phyloP scores from a whole-genome alignment of 92 coral and sea anemone genomes.

The Actinostola sp. region DNA sequence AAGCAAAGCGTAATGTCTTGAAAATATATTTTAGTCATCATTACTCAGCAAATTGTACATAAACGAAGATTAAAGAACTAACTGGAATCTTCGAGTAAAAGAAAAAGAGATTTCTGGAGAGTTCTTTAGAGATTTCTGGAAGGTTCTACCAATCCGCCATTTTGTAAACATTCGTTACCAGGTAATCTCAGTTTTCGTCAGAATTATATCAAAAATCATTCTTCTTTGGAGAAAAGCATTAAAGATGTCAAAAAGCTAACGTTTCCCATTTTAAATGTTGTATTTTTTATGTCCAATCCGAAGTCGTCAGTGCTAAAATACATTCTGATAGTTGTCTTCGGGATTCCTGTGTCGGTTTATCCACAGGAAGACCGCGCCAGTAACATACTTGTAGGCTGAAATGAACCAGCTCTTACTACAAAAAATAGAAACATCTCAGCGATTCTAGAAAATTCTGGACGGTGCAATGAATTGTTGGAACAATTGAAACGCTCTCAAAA shows the following conservation, averaged over 20 bases:
- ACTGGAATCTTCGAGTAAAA: slow-evolving; percentile 2
- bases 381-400: neutral
- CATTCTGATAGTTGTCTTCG: neutral
- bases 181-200: neutral
- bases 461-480: no score
- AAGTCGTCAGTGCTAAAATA: no score
- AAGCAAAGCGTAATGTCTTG: slow-evolving; percentile 5
- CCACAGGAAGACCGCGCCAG: neutral
- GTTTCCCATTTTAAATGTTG: neutral
- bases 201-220: neutral
- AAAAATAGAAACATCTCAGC: neutral
- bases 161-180: slow-evolving; percentile 27
- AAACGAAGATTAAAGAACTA: neutral
- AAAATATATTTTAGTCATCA: neutral
- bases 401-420: no score
- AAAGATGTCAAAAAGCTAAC: no score
- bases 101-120: neutral
- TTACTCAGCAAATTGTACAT: slow-evolving; percentile 19
- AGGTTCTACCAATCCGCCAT: slow-evolving; percentile 21
- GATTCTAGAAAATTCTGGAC: neutral
- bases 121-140: neutral
- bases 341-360: neutral
- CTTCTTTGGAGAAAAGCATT: neutral
- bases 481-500: no score
- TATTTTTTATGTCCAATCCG: neutral